Base-by-base conservation (phyloP, 2,113 vertebrate genomes). In the Catharus fuscescens region DNA sequence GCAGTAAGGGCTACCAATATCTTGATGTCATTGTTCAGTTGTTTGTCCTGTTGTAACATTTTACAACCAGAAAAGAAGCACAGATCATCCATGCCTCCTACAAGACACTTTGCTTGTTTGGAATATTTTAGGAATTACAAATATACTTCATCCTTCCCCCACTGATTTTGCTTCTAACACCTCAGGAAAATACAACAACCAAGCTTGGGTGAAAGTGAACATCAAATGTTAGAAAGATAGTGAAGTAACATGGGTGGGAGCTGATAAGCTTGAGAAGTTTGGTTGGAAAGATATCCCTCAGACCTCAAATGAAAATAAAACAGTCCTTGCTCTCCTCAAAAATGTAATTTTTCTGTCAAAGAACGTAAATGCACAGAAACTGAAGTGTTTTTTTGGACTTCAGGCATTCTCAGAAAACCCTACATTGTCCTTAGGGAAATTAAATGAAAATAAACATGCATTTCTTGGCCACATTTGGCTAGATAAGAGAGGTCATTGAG, bases 161-260 rank as follows among this genome's bases (percentile, higher is more conserved):
- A 2, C 10, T 29, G 12, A 24, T 28, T 77, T 73, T 12, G 18
- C 10, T 80, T 59, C 3, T 62, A 61, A 31, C 8, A 45, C 9
- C 14, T 54, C 16, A 52, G 25, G 21, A 10, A 66, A 59, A 45
- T 20, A n/a, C 0, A 3, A 14, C 36, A n/a, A 21, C 5, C 0
- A 2, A 42, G 8, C 2, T 17, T 36, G 72, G 17, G 4, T 87
- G 28, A 57, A 80, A 56, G 8, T 23, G 26, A 73, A 45, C 8
- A 34, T 25, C 4, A 17, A 16, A 24, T 12, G 8, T 42, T 34
- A 36, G 84, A 48, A 80, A 42, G 12, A 9, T 47, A 14, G 4
- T 59, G 19, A 91, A 45, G 13, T 53, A 59, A 36, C 28, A 25
- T 34, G 28, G 23, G 4, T 56, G 34, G 6, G 17, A 77, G 50